Base-by-base conservation (phyloP, 1,140 invertebrate genomes). In the Euwallacea similis region DNA sequence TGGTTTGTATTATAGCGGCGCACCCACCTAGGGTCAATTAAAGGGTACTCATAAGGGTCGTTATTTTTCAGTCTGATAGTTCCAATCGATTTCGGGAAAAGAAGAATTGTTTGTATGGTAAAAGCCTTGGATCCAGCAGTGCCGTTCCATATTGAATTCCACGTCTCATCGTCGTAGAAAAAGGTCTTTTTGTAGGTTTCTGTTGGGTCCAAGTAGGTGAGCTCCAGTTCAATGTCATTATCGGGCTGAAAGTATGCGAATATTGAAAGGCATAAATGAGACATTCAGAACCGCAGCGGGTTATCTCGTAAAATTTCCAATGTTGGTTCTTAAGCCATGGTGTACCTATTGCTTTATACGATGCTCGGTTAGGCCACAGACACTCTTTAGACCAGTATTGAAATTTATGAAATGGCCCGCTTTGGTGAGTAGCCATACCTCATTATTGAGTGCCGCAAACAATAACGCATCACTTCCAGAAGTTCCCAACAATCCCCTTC, bases 51-150 rank as follows among this genome's bases (percentile, higher is more conserved):
- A 59, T 86, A 86, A 0, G 93, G 92, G 82, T 94, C 87, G 47
- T 81, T 88, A 66, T 84, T 87, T 67, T 85, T 83, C 3, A 95
- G 81, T 11, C 85, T 85, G 41, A 96, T 85, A 66, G 83, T 86
- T 2, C 93, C 94, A 62, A 83, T 85, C 42, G 90, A 92, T 80
- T 91, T 89, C 1, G 93, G 93, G 54, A 89, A 82, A 81, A 93
- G 53, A 8, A 73, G 53, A 46, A 75, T 65, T 9, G 77, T 62
- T 13, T 70, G 69, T 2, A 76, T 43, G 42, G 69, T 66, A 15
- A 71, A 71, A 13, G 43, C 50, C 41, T 67, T 56, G 10, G 33
- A 7, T 13, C 66, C 41, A 11, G 46, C 55, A 7, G 64, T 72
- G n/a, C 66, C 42, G 43, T 69, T 63, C 74, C 74, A 76, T 2